A percentile compares a stretch with the other conserved stretches of the same genome.
Conservation (phyloP, 2,113 vertebrate genomes). For the Dolichallabes microphthalmus region DNA sequence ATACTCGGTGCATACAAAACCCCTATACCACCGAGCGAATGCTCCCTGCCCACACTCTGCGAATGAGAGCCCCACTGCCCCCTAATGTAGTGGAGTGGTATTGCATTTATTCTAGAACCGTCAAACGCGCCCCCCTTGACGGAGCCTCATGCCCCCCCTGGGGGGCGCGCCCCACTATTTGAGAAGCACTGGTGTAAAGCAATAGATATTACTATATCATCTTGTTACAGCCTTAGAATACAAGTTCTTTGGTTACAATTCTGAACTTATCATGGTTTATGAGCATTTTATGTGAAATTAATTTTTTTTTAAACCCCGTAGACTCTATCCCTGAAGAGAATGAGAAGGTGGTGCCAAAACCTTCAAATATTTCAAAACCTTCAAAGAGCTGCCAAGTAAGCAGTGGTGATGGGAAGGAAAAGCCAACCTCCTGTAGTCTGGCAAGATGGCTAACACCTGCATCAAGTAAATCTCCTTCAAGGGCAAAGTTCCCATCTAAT, state of each 20-base stretch:
- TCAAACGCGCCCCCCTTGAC: no score
- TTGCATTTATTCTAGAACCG: no score
- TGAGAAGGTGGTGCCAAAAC: constrained; percentile 29
- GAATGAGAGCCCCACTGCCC: no score
- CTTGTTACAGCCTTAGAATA: neutral
- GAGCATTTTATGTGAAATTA: neutral
- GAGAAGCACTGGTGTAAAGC: neutral
- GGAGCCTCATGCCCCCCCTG: no score
- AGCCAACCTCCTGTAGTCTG: constrained; percentile 19
- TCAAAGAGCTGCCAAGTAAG: constrained; percentile 41
- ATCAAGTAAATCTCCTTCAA: constrained; percentile 13
- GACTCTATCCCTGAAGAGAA: constrained; percentile 27
- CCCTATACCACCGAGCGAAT: no score
- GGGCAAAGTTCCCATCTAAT: constrained; percentile 52
- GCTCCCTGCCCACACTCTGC: no score
- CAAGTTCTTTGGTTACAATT: neutral
- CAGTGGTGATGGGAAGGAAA: constrained; percentile 24
- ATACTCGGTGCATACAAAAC: no score
- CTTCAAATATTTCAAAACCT: constrained; percentile 47
- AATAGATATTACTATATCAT: neutral
- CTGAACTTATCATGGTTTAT: no score
- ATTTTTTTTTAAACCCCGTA: neutral
- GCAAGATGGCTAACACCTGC: constrained; percentile 47
- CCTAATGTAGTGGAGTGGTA: no score
- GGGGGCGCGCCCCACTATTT: no score